Percentiles rank a stretch among this genome's conserved stretches.
Conservation (phyloP, 2,113 vertebrate species). For the Megaceryle maxima region DNA sequence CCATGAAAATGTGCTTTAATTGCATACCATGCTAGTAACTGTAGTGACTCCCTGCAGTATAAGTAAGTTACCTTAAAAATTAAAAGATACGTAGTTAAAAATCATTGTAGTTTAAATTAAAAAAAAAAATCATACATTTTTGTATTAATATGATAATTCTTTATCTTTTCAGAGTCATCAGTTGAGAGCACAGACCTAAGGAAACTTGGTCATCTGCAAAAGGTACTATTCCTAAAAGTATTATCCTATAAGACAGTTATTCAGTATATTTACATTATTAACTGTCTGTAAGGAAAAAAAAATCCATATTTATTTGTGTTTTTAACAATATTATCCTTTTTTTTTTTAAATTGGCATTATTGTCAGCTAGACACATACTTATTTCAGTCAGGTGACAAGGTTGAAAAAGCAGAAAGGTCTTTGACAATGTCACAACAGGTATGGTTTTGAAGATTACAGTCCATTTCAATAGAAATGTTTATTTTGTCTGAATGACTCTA, state of each 20-base stretch:
- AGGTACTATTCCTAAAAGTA: neutral
- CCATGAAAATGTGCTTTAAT: neutral
- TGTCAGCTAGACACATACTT: neutral
- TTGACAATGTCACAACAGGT: neutral
- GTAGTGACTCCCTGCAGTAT: neutral
- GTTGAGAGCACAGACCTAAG: neutral
- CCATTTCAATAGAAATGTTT: neutral
- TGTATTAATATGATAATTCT: neutral
- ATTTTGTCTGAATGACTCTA: neutral
- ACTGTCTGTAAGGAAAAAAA: neutral
- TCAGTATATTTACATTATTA: neutral
- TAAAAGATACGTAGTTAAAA: neutral
- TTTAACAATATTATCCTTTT: neutral
- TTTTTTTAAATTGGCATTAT: neutral
- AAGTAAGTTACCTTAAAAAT: neutral
- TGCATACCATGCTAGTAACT: neutral
- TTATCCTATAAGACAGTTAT: neutral
- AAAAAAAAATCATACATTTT: neutral
- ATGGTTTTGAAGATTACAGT: neutral
- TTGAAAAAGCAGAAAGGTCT: neutral
- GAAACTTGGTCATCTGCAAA: neutral
- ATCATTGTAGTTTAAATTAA: neutral
- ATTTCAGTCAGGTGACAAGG: neutral
- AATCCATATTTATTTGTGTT: neutral
- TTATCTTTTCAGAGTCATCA: neutral